Conservation (phyloP, 1,140 invertebrate genomes). For the Amphibalanus amphitrite region DNA sequence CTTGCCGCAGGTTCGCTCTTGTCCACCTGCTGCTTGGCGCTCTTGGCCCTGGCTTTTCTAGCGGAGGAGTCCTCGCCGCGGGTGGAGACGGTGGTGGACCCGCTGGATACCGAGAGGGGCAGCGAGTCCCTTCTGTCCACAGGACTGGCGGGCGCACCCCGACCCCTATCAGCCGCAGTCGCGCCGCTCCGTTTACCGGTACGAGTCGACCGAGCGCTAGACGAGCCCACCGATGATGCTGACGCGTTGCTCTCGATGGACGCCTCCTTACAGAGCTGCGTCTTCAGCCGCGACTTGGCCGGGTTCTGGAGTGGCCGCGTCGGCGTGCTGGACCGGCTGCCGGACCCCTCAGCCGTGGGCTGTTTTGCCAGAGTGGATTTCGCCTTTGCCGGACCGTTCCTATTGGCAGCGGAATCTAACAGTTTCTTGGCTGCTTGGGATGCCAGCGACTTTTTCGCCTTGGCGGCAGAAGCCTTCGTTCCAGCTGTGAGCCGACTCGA, state of each 20-base stretch:
- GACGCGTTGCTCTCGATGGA: background rate
- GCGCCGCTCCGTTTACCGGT: background rate
- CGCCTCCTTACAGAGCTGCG: background rate
- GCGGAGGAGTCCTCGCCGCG: background rate
- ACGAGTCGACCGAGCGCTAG: too few species aligned
- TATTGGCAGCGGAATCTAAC: background rate
- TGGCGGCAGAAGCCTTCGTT: background rate
- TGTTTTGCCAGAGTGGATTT: background rate
- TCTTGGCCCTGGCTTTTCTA: too few species aligned
- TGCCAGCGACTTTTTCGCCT: background rate
- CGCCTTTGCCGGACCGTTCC: background rate
- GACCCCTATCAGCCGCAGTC: background rate
- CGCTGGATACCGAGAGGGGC: background rate
- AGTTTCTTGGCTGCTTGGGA: background rate
- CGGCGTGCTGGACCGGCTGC: background rate
- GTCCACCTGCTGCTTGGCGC: too few species aligned
- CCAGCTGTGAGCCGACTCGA: too few species aligned
- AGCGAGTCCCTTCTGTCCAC: background rate
- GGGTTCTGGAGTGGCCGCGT: background rate
- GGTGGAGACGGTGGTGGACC: background rate
- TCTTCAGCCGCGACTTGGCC: background rate
- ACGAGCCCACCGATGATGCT: background rate
- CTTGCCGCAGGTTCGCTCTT: too few species aligned
- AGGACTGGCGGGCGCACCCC: background rate
- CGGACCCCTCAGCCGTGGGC: background rate